Conservation (phyloP, 2,888 invertebrate species). For the Hypercompe scribonia region DNA sequence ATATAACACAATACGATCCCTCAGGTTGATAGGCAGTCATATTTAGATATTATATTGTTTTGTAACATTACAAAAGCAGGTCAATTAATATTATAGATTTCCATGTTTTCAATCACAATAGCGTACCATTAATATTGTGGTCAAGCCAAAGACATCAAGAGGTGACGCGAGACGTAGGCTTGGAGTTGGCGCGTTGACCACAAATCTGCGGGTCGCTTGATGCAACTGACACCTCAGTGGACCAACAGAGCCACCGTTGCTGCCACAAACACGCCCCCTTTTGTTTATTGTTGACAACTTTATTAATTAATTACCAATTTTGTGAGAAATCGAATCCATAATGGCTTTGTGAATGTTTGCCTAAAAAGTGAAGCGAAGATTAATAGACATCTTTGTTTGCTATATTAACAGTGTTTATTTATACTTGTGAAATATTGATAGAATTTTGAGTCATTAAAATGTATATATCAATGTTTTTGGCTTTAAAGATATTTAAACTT, state of each 20-base stretch:
- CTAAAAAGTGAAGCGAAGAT: slow-evolving; percentile 31
- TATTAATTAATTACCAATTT: slow-evolving; percentile 69
- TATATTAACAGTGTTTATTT: slow-evolving; percentile 5
- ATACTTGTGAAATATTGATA: not conserved
- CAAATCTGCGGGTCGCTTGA: slow-evolving; percentile 77
- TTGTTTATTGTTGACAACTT: slow-evolving; percentile 76
- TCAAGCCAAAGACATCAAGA: slow-evolving; percentile 63
- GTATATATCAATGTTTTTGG: not conserved
- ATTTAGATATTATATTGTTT: not conserved
- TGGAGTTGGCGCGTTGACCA: slow-evolving; percentile 71
- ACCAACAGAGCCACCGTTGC: slow-evolving; percentile 35
- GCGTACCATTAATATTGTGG: slow-evolving; percentile 69
- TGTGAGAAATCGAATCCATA: slow-evolving; percentile 44
- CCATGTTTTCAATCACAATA: slow-evolving; percentile 46
- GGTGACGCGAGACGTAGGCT: slow-evolving; percentile 62
- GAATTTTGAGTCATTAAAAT: not conserved
- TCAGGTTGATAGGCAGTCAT: too few species aligned
- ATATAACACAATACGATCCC: too few species aligned
- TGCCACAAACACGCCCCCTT: slow-evolving; percentile 72
- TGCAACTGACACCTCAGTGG: slow-evolving; percentile 75
- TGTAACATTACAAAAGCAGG: slow-evolving; percentile 18
- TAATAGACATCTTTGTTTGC: slow-evolving; percentile 37
- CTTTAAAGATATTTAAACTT: not conserved
- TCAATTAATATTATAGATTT: not conserved
- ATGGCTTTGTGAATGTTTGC: slow-evolving; percentile 36